A percentile compares a stretch with the other conserved stretches of the same genome.
Evolutionary conservation across 53 echinoderm and acorn worm species (phyloP).

Genomic region (Luidia sarsii): DNA sequence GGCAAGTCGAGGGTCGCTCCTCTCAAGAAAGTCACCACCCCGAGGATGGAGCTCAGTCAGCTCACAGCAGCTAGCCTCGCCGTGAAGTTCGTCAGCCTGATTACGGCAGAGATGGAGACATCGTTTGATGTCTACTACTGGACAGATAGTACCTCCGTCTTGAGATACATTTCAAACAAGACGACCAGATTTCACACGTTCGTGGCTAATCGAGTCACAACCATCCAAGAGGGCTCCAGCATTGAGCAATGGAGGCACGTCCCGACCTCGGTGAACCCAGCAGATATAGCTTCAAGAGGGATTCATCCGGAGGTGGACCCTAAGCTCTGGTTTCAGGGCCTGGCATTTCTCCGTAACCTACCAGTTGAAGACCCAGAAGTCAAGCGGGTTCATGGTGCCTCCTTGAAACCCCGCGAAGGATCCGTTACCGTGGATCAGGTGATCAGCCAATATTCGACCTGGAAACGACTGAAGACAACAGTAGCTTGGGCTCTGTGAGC

Average conservation of each 20-base stretch:
- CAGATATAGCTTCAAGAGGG: constrained; percentile 53
- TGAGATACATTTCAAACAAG: constrained; percentile 56
- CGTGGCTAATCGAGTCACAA: constrained; percentile 52
- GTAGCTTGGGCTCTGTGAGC: too few species aligned
- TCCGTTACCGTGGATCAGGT: too few species aligned
- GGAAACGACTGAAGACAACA: too few species aligned
- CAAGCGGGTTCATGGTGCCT: too few species aligned
- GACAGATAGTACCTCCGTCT: constrained; percentile 21
- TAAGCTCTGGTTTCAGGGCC: too few species aligned
- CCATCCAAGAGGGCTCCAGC: constrained; percentile 40
- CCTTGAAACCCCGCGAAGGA: too few species aligned
- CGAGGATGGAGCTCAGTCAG: constrained; percentile 50
- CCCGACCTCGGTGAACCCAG: constrained; percentile 56
- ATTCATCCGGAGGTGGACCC: too few species aligned
- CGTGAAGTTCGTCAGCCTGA: neutral
- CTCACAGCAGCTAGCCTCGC: constrained; percentile 41
- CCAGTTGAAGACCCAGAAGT: too few species aligned
- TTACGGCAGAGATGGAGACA: too few species aligned
- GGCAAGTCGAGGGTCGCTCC: constrained; percentile 49
- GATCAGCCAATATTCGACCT: too few species aligned
- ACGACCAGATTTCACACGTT: constrained; percentile 46
- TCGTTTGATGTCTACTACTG: too few species aligned
- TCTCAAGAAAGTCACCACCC: constrained; percentile 42
- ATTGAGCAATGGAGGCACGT: constrained; percentile 53
- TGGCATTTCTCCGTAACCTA: too few species aligned